These are phyloP conservation scores for Pseudomugil tenellus DNA, from an alignment of 2,797 vertebrate genomes.

Conservation along the genomic window DNA sequence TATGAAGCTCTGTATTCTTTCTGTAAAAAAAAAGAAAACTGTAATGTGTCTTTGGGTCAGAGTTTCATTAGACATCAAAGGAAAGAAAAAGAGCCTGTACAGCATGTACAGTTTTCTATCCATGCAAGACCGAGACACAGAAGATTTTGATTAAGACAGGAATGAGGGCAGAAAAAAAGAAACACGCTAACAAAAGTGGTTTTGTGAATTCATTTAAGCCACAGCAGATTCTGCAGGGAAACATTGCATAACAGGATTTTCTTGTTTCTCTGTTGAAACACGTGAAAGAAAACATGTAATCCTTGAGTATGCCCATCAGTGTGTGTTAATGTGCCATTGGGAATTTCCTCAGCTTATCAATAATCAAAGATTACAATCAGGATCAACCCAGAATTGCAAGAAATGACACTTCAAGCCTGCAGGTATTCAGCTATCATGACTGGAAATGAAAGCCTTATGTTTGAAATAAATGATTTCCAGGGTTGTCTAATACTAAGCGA, in stretches of 20 bases:
- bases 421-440: neutral
- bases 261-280: slow-evolving; percentile 8
- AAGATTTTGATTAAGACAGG: slow-evolving; percentile 4
- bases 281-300: slow-evolving; percentile 5
- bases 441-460: neutral
- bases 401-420: neutral
- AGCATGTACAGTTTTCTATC: slow-evolving; percentile 1
- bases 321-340: neutral
- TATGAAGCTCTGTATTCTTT: slow-evolving; percentile 10
- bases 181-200: slow-evolving; percentile 13
- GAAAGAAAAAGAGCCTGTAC: neutral
- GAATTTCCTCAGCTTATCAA: slow-evolving; percentile 9
- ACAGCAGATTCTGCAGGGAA: slow-evolving; percentile 1
- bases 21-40: slow-evolving; percentile 31
- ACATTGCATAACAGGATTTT: neutral
- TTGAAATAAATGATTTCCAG: slow-evolving; percentile 72
- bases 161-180: slow-evolving; percentile 2
- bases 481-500: slow-evolving; percentile 96
- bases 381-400: neutral
- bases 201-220: slow-evolving; percentile 4
- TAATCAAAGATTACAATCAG: slow-evolving; percentile 13
- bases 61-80: slow-evolving; percentile 30
- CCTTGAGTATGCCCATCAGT: neutral
- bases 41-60: slow-evolving; percentile 13
- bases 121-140: slow-evolving; percentile 1